Percentiles rank a stretch among this genome's conserved stretches.
These are phyloP conservation scores for Ectemnius cavifrons DNA, from an alignment of 2,888 invertebrate genomes.

Conservation along the genomic window DNA sequence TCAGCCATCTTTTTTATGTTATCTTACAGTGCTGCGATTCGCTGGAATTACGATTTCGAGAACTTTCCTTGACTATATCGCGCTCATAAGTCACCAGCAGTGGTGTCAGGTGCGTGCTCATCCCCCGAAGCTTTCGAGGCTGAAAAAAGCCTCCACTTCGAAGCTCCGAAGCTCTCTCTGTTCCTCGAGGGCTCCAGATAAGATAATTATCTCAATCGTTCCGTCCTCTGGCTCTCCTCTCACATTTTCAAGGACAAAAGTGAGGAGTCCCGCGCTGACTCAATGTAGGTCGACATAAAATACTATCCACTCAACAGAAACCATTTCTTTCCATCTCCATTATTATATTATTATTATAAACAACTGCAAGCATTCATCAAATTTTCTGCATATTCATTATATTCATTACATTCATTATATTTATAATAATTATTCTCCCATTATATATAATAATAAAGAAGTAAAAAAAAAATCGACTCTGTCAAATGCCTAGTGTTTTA, in stretches of 20 bases:
- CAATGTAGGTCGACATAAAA: too few relatives aligned
- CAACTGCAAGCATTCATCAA: too few relatives aligned
- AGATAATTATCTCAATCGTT: constrained; percentile 4
- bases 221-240: neutral
- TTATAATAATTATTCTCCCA: too few relatives aligned
- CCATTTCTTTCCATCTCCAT: too few relatives aligned
- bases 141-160: neutral
- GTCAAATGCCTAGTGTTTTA: too few relatives aligned
- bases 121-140: neutral
- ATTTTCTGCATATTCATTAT: too few relatives aligned
- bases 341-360: too few relatives aligned
- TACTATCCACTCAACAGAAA: too few relatives aligned
- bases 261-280: neutral
- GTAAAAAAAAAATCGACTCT: too few relatives aligned
- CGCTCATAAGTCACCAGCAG: neutral
- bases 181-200: neutral
- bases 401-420: too few relatives aligned
- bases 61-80: constrained; percentile 1
- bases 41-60: neutral
- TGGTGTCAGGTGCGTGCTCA: neutral
- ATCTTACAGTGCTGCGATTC: neutral
- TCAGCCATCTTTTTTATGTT: constrained; percentile 1
- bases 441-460: too few relatives aligned
- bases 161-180: too few relatives aligned
- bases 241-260: constrained; percentile 1